Evolutionary conservation across 2,888 invertebrate genomes (phyloP), one percentile per base, ranked within the genome.

Genomic region (Lypha dubia): DNA sequence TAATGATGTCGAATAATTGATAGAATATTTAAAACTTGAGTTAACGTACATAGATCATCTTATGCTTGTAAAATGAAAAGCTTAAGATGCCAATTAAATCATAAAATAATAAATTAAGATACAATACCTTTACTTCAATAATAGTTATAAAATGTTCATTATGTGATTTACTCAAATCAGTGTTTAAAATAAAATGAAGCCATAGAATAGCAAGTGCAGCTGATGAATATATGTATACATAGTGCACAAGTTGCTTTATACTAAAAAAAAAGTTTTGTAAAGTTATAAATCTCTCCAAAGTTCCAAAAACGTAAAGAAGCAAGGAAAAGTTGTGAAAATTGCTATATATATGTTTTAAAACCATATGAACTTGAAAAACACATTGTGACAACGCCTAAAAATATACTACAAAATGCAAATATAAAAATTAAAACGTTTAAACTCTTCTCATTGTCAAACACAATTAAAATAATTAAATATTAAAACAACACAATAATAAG

Each of bases 341-440:
- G 22, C 8, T 35, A 17, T 11, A 62, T 53, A 51, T 38, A 22
- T 51, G 28, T 32, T 70, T 63, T 9, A 51, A 62, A 53, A 49
- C 35, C 49, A 56, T 49, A 22, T 22, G 15, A 22, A 28, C 35
- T 46, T 44, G 51, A 60, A 53, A 73, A 71, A 77, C n/a, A n/a
- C n/a, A n/a, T n/a, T 77, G 86, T 87, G 87, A 86, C 87, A 87
- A 87, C 87, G 87, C 87, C 87, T 87, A 84, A 86, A 87, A 85
- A 56, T 86, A 86, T 86, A 86, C 83, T 86, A 80, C 32, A 79
- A 38, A 44, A 51, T 44, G 56, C 22, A 62, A 74, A 46, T 38
- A 20, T 17, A 28, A 49, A 24, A 73, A 46, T 46, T 17, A 9
- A 24, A 9, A 11, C n/a, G 6, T 24, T 9, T 65, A 38, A 68